These are phyloP conservation scores for Machimus atricapillus DNA, from an alignment of 2,888 invertebrate species.

Conservation along the genomic window DNA sequence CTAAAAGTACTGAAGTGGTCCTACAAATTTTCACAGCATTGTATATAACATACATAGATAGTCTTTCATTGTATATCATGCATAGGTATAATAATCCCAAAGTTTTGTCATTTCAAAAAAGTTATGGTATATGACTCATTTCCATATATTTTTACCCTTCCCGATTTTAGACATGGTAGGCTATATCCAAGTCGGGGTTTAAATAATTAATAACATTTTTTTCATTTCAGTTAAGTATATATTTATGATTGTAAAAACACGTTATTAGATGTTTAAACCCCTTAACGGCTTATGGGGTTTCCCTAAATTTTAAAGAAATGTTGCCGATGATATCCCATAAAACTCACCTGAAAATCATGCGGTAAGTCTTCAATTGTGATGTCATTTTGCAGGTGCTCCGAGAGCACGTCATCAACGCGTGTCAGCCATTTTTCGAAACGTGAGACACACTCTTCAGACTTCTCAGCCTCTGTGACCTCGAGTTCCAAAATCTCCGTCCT, in stretches of 20 bases:
- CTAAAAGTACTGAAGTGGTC: too few relatives aligned
- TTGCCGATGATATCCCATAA: background rate
- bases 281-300: background rate
- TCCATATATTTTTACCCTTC: background rate
- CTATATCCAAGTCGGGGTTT: background rate
- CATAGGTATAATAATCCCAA: background rate
- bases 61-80: background rate
- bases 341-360: conserved; percentile 72
- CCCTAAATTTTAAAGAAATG: background rate
- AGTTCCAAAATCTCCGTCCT: conserved; percentile 68
- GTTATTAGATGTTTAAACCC: background rate
- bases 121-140: too few relatives aligned
- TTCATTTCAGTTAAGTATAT: background rate
- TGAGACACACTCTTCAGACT: conserved; percentile 76
- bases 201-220: background rate
- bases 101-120: too few relatives aligned
- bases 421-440: conserved; percentile 76
- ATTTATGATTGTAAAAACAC: background rate
- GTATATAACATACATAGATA: too few relatives aligned
- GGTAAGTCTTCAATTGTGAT: conserved; percentile 81
- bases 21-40: too few relatives aligned
- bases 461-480: conserved; percentile 78
- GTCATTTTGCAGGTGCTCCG: conserved; percentile 77
- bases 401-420: conserved; percentile 72
- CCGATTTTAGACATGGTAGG: too few relatives aligned